These are phyloP conservation scores for Phasia obesa DNA, from an alignment of 2,888 invertebrate genomes.

Conservation along the genomic window DNA sequence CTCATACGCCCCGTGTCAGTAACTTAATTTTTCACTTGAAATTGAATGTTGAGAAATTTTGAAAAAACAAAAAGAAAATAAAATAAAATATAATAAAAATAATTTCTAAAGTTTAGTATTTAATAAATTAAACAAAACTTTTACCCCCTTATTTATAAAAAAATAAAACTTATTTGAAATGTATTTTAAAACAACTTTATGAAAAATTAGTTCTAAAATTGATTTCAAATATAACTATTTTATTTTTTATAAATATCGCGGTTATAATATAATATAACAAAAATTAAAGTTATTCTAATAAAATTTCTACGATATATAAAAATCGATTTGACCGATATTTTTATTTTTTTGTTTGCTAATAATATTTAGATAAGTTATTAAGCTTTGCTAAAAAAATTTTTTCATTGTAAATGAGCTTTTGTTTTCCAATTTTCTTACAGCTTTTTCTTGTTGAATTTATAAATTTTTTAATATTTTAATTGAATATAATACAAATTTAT, in stretches of 20 bases:
- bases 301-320: constrained; percentile 23
- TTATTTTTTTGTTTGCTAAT: not conserved
- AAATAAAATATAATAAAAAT: no score
- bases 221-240: no score
- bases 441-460: not conserved
- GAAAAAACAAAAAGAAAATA: no score
- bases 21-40: no score
- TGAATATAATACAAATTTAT: constrained; percentile 68
- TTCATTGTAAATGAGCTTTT: constrained; percentile 61
- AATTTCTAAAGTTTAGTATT: no score
- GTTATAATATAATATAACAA: no score
- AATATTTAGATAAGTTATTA: constrained; percentile 36
- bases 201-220: no score
- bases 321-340: constrained; percentile 32
- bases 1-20: no score
- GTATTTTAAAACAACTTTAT: no score
- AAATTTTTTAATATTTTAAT: constrained; percentile 14
- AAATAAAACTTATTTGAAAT: not conserved
- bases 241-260: no score
- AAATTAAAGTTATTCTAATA: not conserved
- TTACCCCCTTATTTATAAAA: not conserved
- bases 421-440: constrained; percentile 17
- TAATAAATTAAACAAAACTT: no score
- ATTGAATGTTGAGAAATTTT: no score
- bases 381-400: constrained; percentile 65